Evolutionary conservation across 2,888 invertebrate species (phyloP), one percentile per base, ranked within the genome.

Genomic region (Nomada fucata): DNA sequence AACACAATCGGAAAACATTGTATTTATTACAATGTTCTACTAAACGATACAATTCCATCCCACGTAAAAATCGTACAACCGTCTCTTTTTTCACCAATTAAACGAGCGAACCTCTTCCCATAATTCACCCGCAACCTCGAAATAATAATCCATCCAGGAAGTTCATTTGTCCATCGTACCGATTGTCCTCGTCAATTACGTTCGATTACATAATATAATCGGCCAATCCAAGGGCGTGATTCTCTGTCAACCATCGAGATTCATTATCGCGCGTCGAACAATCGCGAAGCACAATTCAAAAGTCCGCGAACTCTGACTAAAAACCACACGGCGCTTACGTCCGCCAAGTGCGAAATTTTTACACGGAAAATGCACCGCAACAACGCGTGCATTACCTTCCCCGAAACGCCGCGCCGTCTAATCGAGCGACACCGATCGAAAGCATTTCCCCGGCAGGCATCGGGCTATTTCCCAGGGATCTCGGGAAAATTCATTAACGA

Each of bases 131-230:
- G 13, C n/a, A n/a, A 2, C 2, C 47, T n/a, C 61, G 73, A 76
- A 63, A 72, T 47, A 76, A 72, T 72, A 55, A 47, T 11, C 55
- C 29, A 55, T 23, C 55, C 72, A 71, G 55, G 47, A 72, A 55
- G 23, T 57, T 42, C 13, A 1, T 1, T 44, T 29, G 63, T 76
- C 63, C 63, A 72, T 72, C 73, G 44, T 71, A 61, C 60, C 71
- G 61, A 75, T 71, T 75, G 71, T 50, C 44, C 53, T 47, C 75
- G 53, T 75, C 60, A 72, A 75, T 75, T 61, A 71, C 60, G 52
- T 52, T 61, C 15, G 20, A 55, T 36, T 61, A 15, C 53, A 59
- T 75, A 36, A 36, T 36, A 36, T 36, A 36, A 36, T 36, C 36
- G 36, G 63, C 0, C 15, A 3, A 4, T 10, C 26, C 15, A 52